Base-by-base conservation (phyloP, 1,140 invertebrate species). In the Drosophila nannoptera region DNA sequence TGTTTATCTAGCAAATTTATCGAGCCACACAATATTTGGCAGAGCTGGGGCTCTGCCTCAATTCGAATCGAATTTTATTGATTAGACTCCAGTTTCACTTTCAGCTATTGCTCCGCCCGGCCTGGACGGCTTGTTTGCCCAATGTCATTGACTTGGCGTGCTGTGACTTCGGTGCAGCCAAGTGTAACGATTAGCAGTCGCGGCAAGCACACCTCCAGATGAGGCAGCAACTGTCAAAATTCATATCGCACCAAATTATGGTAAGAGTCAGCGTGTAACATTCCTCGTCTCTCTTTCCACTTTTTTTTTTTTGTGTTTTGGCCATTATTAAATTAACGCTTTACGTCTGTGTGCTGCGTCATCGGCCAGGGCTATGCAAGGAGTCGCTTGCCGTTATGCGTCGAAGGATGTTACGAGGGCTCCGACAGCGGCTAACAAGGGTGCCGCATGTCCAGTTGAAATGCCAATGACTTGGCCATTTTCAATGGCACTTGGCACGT, bases 401-500 rank as follows among this genome's bases (percentile, higher is more conserved):
- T 87, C 81, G 81, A 83, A 83, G 81, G 82, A 86, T 87, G 74
- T 86, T 77, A 75, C 73, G 60, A 78, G 65, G 68, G 70, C 78
- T 71, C 60, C 45, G 78, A 69, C 68, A 70, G 68, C 68, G 68
- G 64, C 76, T 84, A 83, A 84, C 78, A 84, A 83, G 78, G 78
- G 80, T 83, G 78, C 78, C 78, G 72, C 80, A 83, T 86, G 81
- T 86, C 82, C 82, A 86, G 81, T 86, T 86, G 80, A 86, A 86
- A 86, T 81, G 81, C 77, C 73, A 77, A 86, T 86, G 81, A 86
- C 81, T 86, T 86, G 22, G 81, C 81, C 73, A 81, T 77, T 87
- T 81, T 86, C 74, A 66, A 84, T 84, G 77, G 67, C 81, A 84
- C 81, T 84, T 86, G 81, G 81, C 80, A 56, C 73, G 80, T 83